Evolutionary conservation across 30 jellyfish, hydroid and myxozoan species (phyloP), one percentile per base, ranked within the genome.

Genomic region (Hydractinia echinata): DNA sequence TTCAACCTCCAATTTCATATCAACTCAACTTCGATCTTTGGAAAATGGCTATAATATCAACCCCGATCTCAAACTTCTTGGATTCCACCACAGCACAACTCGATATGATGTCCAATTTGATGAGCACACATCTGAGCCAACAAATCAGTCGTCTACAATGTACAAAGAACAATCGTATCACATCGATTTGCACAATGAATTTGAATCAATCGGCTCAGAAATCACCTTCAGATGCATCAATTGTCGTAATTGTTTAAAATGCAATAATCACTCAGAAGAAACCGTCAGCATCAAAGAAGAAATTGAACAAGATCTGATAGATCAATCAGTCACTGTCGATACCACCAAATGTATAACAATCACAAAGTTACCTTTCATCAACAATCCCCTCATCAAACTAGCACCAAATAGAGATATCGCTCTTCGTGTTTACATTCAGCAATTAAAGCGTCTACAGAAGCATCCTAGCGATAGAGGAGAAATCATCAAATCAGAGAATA

Each of bases 381-480:
- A 51, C 16, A 13, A 64, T 64, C 6, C 74, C 3, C 18, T 13
- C 7, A 13, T 13, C 74, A 6, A 64, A 64, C 16, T 64, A 0
- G 9, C 74, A 64, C 74, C 74, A 13, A 64, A 64, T 13, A 64
- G 74, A 64, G 74, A 64, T 13, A 64, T 64, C 4, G 74, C 74
- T 64, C 74, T 64, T 6, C 16, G 74, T 64, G 74, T 64, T 7
- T 13, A 64, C 74, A 6, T 64, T 51, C 74, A 64, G 4, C 74
- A 64, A 64, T 13, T 64, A 7, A 64, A 64, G 39, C 74, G 74
- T 64, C 6, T 64, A 64, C 19, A 64, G 16, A 64, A 64, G 18
- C 74, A 64, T 64, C 74, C 74, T 6, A 51, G 39, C 0, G 74
- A 64, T 51, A 64, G 39, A 13, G 18, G 2, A 9, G 74, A 64